These are phyloP conservation scores for Drosophila equinoxialis DNA, from an alignment of 1,140 invertebrate genomes.

Conservation along the genomic window DNA sequence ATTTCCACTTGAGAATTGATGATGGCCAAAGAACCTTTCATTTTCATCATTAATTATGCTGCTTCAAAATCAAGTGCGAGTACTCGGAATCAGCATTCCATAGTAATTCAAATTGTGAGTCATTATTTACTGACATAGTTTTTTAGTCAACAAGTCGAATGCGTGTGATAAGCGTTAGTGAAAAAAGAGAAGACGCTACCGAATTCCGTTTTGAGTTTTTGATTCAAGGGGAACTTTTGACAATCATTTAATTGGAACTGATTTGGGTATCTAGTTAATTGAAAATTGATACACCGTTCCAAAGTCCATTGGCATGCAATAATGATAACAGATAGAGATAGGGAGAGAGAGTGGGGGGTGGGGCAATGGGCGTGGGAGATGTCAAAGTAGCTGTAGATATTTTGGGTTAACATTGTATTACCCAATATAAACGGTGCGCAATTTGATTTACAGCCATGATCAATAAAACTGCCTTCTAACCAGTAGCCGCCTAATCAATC, in stretches of 20 bases:
- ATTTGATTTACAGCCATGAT: slow-evolving; percentile 64
- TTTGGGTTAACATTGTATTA: slow-evolving; percentile 28
- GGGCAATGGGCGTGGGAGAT: no score
- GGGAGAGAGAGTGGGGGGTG: no score
- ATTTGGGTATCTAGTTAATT: slow-evolving; percentile 67
- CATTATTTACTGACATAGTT: slow-evolving; percentile 44
- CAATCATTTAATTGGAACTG: slow-evolving; percentile 48
- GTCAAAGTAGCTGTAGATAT: slow-evolving; percentile 1
- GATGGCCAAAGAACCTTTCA: slow-evolving; percentile 13
- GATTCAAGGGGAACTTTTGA: slow-evolving; percentile 42
- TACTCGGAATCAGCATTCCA: neutral
- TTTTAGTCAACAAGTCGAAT: slow-evolving; percentile 58
- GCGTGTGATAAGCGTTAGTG: slow-evolving; percentile 51
- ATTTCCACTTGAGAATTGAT: neutral
- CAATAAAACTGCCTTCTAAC: slow-evolving; percentile 61
- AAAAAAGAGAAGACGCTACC: slow-evolving; percentile 45
- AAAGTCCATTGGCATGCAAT: slow-evolving; percentile 54
- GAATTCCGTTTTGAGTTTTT: slow-evolving; percentile 36
- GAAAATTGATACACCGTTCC: slow-evolving; percentile 62
- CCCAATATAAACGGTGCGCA: slow-evolving; percentile 49
- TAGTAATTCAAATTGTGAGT: slow-evolving; percentile 38
- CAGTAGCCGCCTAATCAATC: slow-evolving; percentile 58
- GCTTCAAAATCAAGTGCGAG: slow-evolving; percentile 10
- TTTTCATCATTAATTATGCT: slow-evolving; percentile 29
- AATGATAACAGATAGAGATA: neutral